phyloP scores from a whole-genome alignment of 2,888 invertebrate genomes.

The Tipula helvola region DNA sequence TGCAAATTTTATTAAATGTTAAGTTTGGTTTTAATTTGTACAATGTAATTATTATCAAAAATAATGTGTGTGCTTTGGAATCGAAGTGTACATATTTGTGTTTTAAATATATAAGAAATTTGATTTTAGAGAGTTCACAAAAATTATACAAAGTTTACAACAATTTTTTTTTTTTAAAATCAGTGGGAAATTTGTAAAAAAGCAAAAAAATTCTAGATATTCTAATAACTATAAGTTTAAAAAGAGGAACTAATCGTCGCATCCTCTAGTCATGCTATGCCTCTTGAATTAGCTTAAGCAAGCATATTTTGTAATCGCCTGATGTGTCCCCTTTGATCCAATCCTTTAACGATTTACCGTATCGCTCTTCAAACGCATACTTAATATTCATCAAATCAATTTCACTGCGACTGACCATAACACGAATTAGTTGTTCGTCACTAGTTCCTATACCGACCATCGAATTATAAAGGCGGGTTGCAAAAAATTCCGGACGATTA shows the following conservation, averaged over 20 bases:
- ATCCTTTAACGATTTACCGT: slow-evolving; percentile 62
- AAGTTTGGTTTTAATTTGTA: background rate
- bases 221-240: background rate
- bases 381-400: slow-evolving; percentile 79
- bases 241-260: background rate
- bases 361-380: slow-evolving; percentile 58
- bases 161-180: background rate
- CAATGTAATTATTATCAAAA: background rate
- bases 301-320: slow-evolving; percentile 75
- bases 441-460: slow-evolving; percentile 87
- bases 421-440: slow-evolving; percentile 70
- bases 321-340: slow-evolving; percentile 75
- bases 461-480: slow-evolving; percentile 70
- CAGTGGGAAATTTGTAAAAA: background rate
- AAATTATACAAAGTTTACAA: background rate
- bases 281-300: slow-evolving; percentile 51
- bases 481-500: slow-evolving; percentile 73
- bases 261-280: background rate
- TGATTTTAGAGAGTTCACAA: background rate
- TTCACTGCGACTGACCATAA: slow-evolving; percentile 72
- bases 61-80: background rate
- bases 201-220: background rate
- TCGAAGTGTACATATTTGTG: background rate
- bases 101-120: background rate
- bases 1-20: background rate